A percentile compares a stretch with the other conserved stretches of the same genome.
phyloP scores from a whole-genome alignment of 1,140 invertebrate genomes.

The Platyura marginata region DNA sequence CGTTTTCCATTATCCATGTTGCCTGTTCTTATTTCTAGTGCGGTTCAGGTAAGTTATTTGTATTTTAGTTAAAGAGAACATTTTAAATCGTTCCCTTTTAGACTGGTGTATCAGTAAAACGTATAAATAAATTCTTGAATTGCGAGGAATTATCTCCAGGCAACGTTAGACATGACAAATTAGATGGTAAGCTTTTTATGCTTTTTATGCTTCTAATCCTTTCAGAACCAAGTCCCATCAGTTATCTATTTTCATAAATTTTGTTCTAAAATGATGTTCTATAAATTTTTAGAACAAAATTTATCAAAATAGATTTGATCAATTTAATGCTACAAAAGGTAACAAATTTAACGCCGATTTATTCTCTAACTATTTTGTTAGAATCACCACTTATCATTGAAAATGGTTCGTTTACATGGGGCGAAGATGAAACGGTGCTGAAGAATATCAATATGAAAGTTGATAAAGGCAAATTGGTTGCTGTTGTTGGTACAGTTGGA shows the following conservation, averaged over 20 bases:
- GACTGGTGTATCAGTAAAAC: conserved; percentile 59
- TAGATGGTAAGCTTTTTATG: conserved; percentile 40
- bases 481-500: conserved; percentile 70
- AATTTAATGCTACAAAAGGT: neutral
- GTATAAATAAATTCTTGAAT: conserved; percentile 83
- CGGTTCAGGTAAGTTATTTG: conserved; percentile 65
- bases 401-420: conserved; percentile 63
- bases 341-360: too few relatives aligned
- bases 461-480: conserved; percentile 43
- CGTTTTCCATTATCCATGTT: conserved; percentile 82
- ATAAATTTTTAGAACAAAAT: too few relatives aligned
- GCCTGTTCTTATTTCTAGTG: conserved; percentile 73
- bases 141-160: conserved; percentile 62
- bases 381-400: conserved; percentile 44
- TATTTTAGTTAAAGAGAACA: too few relatives aligned
- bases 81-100: conserved; percentile 25
- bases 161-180: conserved; percentile 51
- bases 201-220: neutral
- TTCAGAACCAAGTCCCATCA: too few relatives aligned
- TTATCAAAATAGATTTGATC: too few relatives aligned
- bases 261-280: too few relatives aligned
- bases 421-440: conserved; percentile 36
- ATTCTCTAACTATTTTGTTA: neutral
- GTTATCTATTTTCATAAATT: too few relatives aligned
- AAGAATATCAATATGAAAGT: conserved; percentile 56